These are phyloP conservation scores for Kryptolebias marmoratus DNA, from an alignment of 2,113 vertebrate genomes.

Conservation along the genomic window DNA sequence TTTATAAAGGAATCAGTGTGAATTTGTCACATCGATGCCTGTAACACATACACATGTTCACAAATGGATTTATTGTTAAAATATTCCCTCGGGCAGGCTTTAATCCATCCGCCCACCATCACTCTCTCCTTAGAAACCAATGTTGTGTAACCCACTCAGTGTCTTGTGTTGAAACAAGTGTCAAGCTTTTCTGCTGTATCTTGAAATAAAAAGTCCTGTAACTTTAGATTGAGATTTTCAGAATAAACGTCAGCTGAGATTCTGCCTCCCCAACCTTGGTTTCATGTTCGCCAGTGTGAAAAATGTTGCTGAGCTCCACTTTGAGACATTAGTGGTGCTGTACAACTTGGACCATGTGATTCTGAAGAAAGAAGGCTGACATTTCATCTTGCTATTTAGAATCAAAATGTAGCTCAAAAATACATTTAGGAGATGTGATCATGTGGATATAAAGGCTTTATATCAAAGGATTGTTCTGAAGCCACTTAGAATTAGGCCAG, in stretches of 20 bases:
- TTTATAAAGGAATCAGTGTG: conserved; percentile 2
- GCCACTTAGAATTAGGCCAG: conserved; percentile 29
- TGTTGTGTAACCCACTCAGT: neutral
- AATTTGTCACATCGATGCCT: neutral
- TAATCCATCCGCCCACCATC: conserved; percentile 19
- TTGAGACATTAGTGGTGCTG: neutral
- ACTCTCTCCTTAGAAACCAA: neutral
- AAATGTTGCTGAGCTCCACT: neutral
- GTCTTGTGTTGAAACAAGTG: neutral
- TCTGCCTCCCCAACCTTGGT: neutral
- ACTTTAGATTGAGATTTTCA: neutral
- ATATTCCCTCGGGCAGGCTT: conserved; percentile 10
- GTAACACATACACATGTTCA: neutral
- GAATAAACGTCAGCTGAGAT: conserved; percentile 2
- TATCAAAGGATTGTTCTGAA: conserved; percentile 43
- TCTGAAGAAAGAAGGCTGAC: conserved; percentile 4
- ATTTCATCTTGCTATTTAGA: conserved; percentile 17
- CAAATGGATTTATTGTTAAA: conserved; percentile 2
- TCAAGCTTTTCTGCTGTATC: neutral
- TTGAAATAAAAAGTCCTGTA: neutral
- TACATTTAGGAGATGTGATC: conserved; percentile 13
- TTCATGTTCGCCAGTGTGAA: neutral
- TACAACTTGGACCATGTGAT: neutral
- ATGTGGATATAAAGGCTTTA: conserved; percentile 26
- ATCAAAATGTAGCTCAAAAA: conserved; percentile 21